These are phyloP conservation scores for Furnarius figulus DNA, from an alignment of 2,113 vertebrate genomes.

Conservation along the genomic window DNA sequence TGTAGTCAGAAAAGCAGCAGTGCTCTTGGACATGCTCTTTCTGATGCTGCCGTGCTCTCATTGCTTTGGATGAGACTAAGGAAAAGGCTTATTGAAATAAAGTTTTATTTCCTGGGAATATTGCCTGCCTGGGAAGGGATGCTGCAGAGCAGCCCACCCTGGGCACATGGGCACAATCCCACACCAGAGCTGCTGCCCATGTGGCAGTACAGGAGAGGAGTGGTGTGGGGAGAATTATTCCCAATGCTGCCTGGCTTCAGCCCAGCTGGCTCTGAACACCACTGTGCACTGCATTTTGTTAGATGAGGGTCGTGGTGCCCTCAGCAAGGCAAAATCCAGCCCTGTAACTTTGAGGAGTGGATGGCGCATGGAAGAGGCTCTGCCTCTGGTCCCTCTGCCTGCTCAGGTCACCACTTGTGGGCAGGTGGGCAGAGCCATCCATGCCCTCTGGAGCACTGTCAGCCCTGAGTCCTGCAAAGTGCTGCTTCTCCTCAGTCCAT, in stretches of 20 bases:
- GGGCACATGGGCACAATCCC: rapidly evolving
- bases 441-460: not conserved
- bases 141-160: not conserved
- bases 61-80: not conserved
- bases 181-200: not conserved
- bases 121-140: not conserved
- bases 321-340: not conserved
- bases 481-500: not conserved
- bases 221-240: rapidly evolving
- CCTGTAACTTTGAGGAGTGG: not conserved
- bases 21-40: not conserved
- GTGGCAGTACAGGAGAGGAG: not conserved
- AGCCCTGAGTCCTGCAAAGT: not conserved
- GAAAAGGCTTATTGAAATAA: not conserved
- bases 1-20: not conserved
- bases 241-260: not conserved
- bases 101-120: not conserved
- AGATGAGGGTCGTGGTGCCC: not conserved
- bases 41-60: not conserved
- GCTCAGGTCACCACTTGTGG: not conserved
- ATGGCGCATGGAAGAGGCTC: not conserved
- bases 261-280: not conserved
- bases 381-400: not conserved
- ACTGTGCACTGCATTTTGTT: not conserved
- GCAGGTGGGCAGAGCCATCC: not conserved